Conservation (phyloP, 1,140 invertebrate species). For the Sarcophaga bullata region DNA sequence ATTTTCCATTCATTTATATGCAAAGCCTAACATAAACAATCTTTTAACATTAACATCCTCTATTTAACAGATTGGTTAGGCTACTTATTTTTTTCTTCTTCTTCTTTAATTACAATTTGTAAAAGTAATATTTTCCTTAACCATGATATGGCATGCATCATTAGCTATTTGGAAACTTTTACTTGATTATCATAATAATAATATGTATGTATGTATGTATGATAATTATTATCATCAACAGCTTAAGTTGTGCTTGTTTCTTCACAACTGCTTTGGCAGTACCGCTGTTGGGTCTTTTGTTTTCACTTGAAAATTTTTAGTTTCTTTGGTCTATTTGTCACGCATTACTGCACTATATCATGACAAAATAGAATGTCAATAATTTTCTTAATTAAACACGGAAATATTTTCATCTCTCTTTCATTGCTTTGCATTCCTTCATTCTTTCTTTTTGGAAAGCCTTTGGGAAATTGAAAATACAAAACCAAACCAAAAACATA, state of each 20-base stretch:
- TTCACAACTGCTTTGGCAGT: neutral
- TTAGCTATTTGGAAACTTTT: constrained; percentile 35
- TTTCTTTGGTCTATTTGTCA: constrained; percentile 8
- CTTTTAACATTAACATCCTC: neutral
- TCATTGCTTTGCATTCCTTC: neutral
- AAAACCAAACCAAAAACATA: neutral
- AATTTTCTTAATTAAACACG: constrained; percentile 40
- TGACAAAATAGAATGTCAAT: constrained; percentile 38
- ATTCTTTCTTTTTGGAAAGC: neutral
- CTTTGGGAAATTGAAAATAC: neutral
- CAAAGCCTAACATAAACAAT: neutral
- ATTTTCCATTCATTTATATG: neutral
- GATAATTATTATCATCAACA: constrained; percentile 4
- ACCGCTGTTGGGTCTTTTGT: neutral
- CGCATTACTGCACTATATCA: constrained; percentile 27
- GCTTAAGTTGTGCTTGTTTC: neutral
- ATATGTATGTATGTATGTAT: neutral
- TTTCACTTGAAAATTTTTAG: neutral
- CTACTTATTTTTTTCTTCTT: neutral
- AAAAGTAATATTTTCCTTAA: neutral
- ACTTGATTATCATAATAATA: constrained; percentile 32
- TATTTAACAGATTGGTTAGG: neutral
- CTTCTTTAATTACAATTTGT: neutral
- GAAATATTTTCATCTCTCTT: constrained; percentile 18
- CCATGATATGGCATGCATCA: constrained; percentile 25